Percentiles rank a stretch among this genome's conserved stretches.
Evolutionary conservation across 2,797 vertebrate species (phyloP).

Genomic region (Ceyx erithaca): DNA sequence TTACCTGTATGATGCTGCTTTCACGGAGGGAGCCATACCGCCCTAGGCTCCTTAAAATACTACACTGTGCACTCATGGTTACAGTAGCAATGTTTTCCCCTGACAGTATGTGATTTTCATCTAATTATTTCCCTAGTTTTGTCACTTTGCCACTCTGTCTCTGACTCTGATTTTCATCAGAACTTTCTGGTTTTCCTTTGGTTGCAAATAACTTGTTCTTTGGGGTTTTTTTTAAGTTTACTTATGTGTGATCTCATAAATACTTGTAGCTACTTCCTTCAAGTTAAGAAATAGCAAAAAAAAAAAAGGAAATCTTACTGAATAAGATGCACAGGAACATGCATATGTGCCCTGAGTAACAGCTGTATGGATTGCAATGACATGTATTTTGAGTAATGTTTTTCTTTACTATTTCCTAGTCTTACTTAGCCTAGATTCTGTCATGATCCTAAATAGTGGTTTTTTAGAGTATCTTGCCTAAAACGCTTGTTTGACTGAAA

Average conservation of each 20-base stretch:
- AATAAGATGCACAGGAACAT: background rate
- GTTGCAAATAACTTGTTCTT: background rate
- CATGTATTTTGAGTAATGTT: background rate
- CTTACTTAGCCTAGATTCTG: background rate
- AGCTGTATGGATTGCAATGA: background rate
- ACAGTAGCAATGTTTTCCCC: background rate
- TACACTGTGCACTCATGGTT: background rate
- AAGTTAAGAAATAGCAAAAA: background rate
- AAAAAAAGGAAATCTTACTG: background rate
- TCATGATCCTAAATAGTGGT: background rate
- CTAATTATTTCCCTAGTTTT: background rate
- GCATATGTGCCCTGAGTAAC: background rate
- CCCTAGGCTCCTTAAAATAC: fast-evolving
- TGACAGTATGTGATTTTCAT: background rate
- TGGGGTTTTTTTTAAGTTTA: fast-evolving
- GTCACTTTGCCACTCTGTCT: background rate
- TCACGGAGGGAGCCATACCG: fast-evolving
- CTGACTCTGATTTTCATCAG: background rate
- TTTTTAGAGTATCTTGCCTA: background rate
- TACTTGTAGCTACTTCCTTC: background rate
- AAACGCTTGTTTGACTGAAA: background rate
- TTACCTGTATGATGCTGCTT: fast-evolving
- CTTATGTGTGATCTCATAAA: background rate
- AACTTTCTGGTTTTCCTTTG: background rate
- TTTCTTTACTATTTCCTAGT: background rate